Evolutionary conservation across 2,113 vertebrate species (phyloP).

Genomic region (Oplegnathus fasciatus): DNA sequence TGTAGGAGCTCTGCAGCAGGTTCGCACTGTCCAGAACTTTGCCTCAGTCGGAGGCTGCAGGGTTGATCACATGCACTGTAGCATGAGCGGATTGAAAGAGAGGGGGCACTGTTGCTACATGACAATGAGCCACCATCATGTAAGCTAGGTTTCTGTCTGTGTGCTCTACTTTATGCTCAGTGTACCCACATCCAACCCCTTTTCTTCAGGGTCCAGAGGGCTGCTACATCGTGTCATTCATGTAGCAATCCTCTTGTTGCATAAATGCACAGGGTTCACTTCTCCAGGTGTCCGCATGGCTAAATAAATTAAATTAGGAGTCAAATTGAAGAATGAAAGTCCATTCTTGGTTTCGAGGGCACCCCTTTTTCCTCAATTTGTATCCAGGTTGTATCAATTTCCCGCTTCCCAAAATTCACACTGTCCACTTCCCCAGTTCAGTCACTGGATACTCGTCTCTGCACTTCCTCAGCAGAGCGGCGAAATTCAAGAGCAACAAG

Average conservation of each 20-base stretch:
- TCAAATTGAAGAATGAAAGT: constrained; percentile 58
- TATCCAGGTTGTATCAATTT: constrained; percentile 32
- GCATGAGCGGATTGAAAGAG: constrained; percentile 55
- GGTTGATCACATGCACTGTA: constrained; percentile 63
- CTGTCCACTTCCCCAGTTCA: constrained; percentile 24
- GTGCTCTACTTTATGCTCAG: constrained; percentile 65
- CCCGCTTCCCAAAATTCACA: constrained; percentile 10
- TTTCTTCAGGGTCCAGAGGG: constrained; percentile 57
- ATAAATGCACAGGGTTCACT: constrained; percentile 64
- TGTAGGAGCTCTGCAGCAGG: constrained; percentile 34
- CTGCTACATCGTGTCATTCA: constrained; percentile 71
- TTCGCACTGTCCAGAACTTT: constrained; percentile 34
- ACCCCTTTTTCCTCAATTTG: constrained; percentile 39
- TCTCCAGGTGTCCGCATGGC: constrained; percentile 60
- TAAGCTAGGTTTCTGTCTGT: constrained; percentile 54
- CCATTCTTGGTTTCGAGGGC: constrained; percentile 45
- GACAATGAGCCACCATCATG: constrained; percentile 57
- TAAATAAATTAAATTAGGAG: constrained; percentile 82
- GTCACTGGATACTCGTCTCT: constrained; percentile 52
- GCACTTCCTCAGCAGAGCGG: constrained; percentile 30
- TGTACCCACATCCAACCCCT: constrained; percentile 51
- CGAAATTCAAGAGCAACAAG: constrained; percentile 47
- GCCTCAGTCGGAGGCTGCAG: constrained; percentile 37
- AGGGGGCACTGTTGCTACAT: constrained; percentile 78
- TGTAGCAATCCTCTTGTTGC: constrained; percentile 72